Evolutionary conservation across 2,113 vertebrate genomes (phyloP).

Genomic region (Peucedramus taeniatus): DNA sequence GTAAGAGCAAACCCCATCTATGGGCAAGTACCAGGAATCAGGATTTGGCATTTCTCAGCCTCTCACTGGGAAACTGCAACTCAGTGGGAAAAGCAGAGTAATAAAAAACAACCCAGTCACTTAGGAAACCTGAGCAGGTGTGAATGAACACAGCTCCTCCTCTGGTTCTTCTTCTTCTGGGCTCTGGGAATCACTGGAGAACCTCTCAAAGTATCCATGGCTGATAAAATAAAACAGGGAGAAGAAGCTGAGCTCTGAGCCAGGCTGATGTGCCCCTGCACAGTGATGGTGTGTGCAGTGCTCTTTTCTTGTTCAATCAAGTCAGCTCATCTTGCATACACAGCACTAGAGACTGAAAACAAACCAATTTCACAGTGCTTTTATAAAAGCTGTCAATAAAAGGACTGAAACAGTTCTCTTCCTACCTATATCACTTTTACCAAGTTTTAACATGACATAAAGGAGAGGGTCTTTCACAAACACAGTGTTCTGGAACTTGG

Average conservation of each 20-base stretch:
- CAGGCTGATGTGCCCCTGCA: neutral
- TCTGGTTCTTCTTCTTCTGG: neutral
- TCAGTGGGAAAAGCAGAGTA: neutral
- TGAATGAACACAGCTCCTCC: neutral
- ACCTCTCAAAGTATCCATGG: neutral
- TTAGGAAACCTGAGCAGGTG: neutral
- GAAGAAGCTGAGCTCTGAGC: neutral
- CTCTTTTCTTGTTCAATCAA: neutral
- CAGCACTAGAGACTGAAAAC: neutral
- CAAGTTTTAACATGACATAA: neutral
- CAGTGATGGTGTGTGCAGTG: neutral
- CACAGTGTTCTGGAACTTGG: fast-evolving
- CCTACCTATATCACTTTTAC: neutral
- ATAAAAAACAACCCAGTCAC: neutral
- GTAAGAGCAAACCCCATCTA: neutral
- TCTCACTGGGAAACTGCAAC: neutral
- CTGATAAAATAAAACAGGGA: neutral
- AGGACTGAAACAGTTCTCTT: neutral
- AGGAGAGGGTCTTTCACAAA: neutral
- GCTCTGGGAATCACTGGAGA: neutral
- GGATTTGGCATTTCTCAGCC: neutral
- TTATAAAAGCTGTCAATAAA: neutral
- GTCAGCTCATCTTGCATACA: neutral
- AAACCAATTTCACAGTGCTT: neutral
- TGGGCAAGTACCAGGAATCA: neutral